Base-by-base conservation (phyloP, 92 coral and sea anemone genomes). In the Palythoa grandiflora region DNA sequence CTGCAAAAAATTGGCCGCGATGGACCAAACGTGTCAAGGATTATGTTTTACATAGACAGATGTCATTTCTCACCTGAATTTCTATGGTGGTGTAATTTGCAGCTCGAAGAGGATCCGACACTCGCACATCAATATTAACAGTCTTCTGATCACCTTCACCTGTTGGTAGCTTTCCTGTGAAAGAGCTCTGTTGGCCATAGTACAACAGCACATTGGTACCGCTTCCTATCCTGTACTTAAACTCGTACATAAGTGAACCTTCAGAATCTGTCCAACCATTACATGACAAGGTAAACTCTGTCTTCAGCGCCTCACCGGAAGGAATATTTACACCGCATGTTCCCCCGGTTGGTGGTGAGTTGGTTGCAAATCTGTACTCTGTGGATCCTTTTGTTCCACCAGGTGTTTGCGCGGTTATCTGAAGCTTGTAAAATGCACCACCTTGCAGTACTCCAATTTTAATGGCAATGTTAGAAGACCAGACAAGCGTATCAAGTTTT, bases 241-340 rank as follows among this genome's bases (percentile, higher is more conserved):
- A 92, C 60, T 87, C 77, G 81, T 92, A 94, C 55, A 14, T 84
- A 47, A 92, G 68, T 9, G 89, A 92, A 35, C 83, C 87, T 50
- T 94, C 95, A 9, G 87, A 73, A 51, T 92, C 97, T 10, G 71
- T 55, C 97, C 97, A 94, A 5, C 87, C 85, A 60, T 80, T 72
- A 70, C 97, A 94, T 5, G 61, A n/a, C 50, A 94, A 88, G 11
- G n/a, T 38, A 60, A 92, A 94, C 71, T 15, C 55, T 39, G 97
- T 92, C 71, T 71, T 79, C 74, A 92, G 77, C 17, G 97, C 92
- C 40, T 65, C 50, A n/a, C 97, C 97, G 38, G 89, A 75, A 12
- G 77, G 52, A 8, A 88, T 92, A 38, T 57, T 50, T 12, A 68
- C 94, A 1, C 48, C 20, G 48, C 97, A 94, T 1, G 28, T 39